phyloP scores from a whole-genome alignment of 1,140 invertebrate species.

The Drosophila rhopaloa region DNA sequence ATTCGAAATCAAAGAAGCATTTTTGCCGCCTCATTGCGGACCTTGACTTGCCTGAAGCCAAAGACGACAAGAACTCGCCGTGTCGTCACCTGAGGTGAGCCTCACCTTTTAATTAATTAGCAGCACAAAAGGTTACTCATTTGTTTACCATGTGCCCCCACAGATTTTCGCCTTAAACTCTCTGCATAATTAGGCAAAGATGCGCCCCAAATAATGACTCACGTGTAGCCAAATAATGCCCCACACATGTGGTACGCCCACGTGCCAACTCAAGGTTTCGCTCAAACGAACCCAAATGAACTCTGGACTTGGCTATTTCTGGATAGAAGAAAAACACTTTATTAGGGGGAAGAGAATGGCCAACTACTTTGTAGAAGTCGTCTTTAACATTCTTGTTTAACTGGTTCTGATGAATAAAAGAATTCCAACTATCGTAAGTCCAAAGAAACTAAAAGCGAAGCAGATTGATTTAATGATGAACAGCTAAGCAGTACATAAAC shows the following conservation, averaged over 20 bases:
- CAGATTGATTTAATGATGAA: conserved; percentile 18
- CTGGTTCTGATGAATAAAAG: conserved; percentile 40
- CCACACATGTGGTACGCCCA: conserved; percentile 2
- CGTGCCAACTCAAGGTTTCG: conserved; percentile 56
- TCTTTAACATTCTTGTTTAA: conserved; percentile 25
- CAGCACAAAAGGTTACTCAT: conserved; percentile 26
- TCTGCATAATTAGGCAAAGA: conserved; percentile 47
- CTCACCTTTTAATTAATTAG: conserved; percentile 54
- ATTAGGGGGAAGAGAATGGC: not conserved
- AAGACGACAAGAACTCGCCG: conserved; percentile 32
- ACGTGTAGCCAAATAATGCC: conserved; percentile 35
- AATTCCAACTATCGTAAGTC: conserved; percentile 1
- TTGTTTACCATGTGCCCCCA: conserved; percentile 28
- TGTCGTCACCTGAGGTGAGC: conserved; percentile 39
- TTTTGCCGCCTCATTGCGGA: conserved; percentile 40
- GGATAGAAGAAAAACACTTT: conserved; percentile 22
- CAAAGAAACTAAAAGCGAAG: conserved; percentile 27
- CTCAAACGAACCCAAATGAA: conserved; percentile 49
- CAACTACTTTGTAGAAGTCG: conserved; percentile 20
- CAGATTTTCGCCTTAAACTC: conserved; percentile 12
- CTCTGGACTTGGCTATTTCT: conserved; percentile 37
- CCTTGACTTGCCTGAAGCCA: conserved; percentile 36
- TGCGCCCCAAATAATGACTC: conserved; percentile 42
- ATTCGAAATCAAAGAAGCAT: conserved; percentile 37
- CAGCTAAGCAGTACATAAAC: not conserved